Evolutionary conservation across 2,113 vertebrate genomes (phyloP), one percentile per base, ranked within the genome.

Genomic region (Malurus cyaneus): DNA sequence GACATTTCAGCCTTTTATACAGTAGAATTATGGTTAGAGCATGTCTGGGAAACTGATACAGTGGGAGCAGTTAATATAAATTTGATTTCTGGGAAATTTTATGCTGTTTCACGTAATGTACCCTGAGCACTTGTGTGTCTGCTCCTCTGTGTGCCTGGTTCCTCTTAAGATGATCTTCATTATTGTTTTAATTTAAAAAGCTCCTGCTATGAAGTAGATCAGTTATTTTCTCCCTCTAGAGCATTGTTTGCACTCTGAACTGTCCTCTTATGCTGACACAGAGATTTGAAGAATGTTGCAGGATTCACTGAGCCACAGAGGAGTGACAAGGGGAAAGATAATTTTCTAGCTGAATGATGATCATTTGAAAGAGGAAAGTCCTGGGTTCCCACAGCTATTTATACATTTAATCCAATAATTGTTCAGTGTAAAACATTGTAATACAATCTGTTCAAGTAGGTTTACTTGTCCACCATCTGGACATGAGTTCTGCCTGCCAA

Each of bases 381-480:
- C 31, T 23, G 23, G 57, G 26, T 94, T 93, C 81, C 70, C 92
- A 94, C 65, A 89, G 78, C 84, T 96, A 64, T 91, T 94, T 92
- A 76, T 95, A 62, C 4, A 0, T 79, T 89, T 95, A 95, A 96
- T 95, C 81, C 76, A 83, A 78, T 96, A 93, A 91, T 60, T 89
- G 49, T 86, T 93, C 66, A 56, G 64, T 78, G 64, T 81, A 91
- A 81, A 94, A 90, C 82, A 50, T 46, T 69, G 81, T 74, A 86
- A 77, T 93, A 47, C 74, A 93, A 57, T 95, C 93, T 94, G 85
- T 86, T 95, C 53, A 86, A 92, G 71, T 70, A 90, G 88, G 53
- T 77, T 96, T 88, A 61, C 92, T 95, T 83, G 81, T 91, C 73
- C 24, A 42, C 96, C 94, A 95, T 94, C 92, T 96, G 95, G 90